These are phyloP conservation scores for Albula glossodonta DNA, from an alignment of 2,113 vertebrate genomes.

Conservation along the genomic window DNA sequence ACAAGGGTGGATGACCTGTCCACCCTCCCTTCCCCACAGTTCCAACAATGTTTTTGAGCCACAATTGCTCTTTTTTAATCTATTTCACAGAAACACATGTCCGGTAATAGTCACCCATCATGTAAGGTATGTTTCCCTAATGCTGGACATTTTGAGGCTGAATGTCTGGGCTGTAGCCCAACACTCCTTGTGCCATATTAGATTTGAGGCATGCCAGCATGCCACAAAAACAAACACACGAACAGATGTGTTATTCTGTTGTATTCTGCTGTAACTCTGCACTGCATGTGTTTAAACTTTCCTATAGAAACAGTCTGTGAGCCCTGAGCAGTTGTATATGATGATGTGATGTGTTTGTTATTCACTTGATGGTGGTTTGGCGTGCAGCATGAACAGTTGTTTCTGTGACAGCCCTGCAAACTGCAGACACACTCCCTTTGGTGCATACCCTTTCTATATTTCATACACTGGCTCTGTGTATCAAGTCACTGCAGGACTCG, in stretches of 20 bases:
- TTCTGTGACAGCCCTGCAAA: slow-evolving; percentile 63
- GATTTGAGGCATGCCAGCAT: slow-evolving; percentile 1
- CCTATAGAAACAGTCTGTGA: slow-evolving; percentile 32
- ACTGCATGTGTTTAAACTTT: slow-evolving; percentile 1
- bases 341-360: background rate
- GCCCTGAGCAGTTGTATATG: slow-evolving; percentile 20
- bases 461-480: background rate
- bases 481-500: background rate
- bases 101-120: slow-evolving; percentile 72
- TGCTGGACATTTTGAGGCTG: slow-evolving; percentile 1
- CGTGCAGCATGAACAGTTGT: slow-evolving; percentile 60
- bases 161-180: background rate
- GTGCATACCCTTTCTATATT: background rate
- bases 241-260: background rate
- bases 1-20: background rate
- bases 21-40: background rate
- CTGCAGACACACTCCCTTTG: slow-evolving; percentile 19
- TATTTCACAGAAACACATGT: slow-evolving; percentile 65
- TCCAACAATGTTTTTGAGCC: slow-evolving; percentile 1
- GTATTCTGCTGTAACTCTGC: background rate
- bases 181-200: background rate
- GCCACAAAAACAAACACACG: background rate
- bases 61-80: slow-evolving; percentile 45
- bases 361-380: background rate
- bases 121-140: slow-evolving; percentile 67